Evolutionary conservation across 2,888 invertebrate genomes (phyloP).

Genomic region (Spilarctia lutea): DNA sequence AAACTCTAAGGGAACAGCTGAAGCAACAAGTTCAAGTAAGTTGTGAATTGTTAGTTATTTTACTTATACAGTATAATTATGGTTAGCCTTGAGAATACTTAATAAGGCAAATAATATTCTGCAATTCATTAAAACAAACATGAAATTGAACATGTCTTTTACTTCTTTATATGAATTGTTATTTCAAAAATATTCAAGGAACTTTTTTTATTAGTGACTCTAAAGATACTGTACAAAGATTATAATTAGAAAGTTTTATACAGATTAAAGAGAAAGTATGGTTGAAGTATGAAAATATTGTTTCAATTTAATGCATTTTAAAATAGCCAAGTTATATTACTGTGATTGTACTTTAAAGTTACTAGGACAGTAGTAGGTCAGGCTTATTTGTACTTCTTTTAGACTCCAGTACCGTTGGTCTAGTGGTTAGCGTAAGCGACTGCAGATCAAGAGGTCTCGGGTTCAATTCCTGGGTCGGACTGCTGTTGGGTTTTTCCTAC

Average conservation of each 20-base stretch:
- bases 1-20: conserved; percentile 91
- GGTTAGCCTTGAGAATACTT: neutral
- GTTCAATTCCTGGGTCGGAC: too few relatives aligned
- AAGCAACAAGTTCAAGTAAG: conserved; percentile 93
- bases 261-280: neutral
- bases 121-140: neutral
- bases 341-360: neutral
- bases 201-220: neutral
- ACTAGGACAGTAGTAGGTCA: neutral
- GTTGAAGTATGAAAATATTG: too few relatives aligned
- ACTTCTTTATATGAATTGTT: neutral
- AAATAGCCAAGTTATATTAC: neutral
- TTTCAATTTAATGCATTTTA: neutral
- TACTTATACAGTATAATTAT: neutral
- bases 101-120: neutral
- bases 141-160: neutral
- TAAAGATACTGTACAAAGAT: neutral
- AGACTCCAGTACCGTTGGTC: too few relatives aligned
- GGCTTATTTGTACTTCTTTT: neutral
- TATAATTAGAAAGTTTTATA: neutral
- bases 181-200: neutral
- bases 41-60: conserved; percentile 15
- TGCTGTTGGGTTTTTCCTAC: too few relatives aligned
- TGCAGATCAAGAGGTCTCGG: too few relatives aligned
- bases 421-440: too few relatives aligned